Base-by-base conservation (phyloP, 2,888 invertebrate genomes). In the Tricholauxania praeusta region DNA sequence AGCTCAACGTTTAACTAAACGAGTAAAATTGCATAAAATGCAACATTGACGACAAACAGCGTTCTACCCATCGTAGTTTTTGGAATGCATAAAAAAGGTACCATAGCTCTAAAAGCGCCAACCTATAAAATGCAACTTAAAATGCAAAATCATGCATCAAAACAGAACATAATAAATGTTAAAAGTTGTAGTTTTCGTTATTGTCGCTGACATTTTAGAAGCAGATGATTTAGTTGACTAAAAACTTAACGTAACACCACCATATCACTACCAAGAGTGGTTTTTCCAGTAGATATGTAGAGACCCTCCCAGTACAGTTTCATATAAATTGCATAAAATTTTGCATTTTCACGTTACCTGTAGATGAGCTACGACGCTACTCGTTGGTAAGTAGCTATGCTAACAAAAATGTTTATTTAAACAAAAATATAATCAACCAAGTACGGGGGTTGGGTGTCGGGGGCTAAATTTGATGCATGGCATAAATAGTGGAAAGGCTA, bases 371-470 rank as follows among this genome's bases (percentile, higher is more conserved):
- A 47, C n/a, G 53, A 14, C 19, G 47, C 53, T 12, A 6, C n/a
- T 15, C 12, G 12, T 15, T 14, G 19, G 19, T 12, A 28, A 28
- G 48, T 48, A 47, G 48, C 47, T 63, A 15, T 19, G 17, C 55
- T 53, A 10, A 19, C 66, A 57, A 57, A 67, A 67, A 67, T 67
- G 47, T 67, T 66, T 22, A 52, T 66, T 66, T 66, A 28, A 10
- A 39, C 66, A 32, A 53, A 66, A 53, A 39, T 53, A 39, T 32
- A 15, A 17, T 17, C 28, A 8, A 28, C 12, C 12, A 19, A 3
- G 28, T 28, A 28, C 8, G 28, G 10, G 28, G 32, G 53, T n/a
- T n/a, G 22, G 19, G n/a, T 63, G 39, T 8, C 1, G 12, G 3
- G 6, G 12, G 65, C n/a, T 63, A 12, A 12, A 7, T 19, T 19